Evolutionary conservation across 2,888 invertebrate species (phyloP), one percentile per base, ranked within the genome.

Genomic region (Mesochorus sp.): DNA sequence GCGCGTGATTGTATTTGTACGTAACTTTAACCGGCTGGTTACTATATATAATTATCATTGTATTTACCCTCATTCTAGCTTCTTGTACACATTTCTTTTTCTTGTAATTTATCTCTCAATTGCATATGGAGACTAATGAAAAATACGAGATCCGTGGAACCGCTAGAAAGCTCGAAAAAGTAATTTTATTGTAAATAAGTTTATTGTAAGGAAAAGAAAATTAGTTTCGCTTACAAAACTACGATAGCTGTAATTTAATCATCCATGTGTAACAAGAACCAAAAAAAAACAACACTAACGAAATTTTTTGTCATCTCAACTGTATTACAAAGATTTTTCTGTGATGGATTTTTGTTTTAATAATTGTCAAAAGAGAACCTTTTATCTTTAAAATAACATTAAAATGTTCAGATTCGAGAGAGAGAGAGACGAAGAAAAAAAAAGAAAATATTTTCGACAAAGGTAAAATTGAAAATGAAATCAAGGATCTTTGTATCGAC

Each of bases 321-420:
- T n/a, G n/a, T 14, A 49, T 34, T 68, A 70, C 44, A 67, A 72
- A 79, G 31, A 78, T 73, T 62, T 66, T 59, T 66, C 78, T 80
- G 80, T 78, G 78, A 80, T 80, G 24, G 49, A 31, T 42, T 55
- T 61, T 31, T 17, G 62, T 79, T 76, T 77, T 5, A 31, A 2
- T 12, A n/a, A n/a, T n/a, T n/a, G n/a, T n/a, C n/a, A n/a, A n/a
- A n/a, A n/a, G n/a, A n/a, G n/a, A n/a, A n/a, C n/a, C n/a, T n/a
- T n/a, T n/a, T n/a, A n/a, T n/a, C n/a, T n/a, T 19, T 84, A 81
- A 89, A 89, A 89, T 90, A 89, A 89, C 89, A 89, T 88, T 86
- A 83, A 87, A 81, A 86, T 81, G 84, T 85, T 87, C 82, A 82
- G 81, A 84, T 82, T 83, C 81, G 81, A 80, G 83, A 81, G 71